Conservation (phyloP, 2,797 vertebrate genomes). For the Parotocinclus haroldoi region DNA sequence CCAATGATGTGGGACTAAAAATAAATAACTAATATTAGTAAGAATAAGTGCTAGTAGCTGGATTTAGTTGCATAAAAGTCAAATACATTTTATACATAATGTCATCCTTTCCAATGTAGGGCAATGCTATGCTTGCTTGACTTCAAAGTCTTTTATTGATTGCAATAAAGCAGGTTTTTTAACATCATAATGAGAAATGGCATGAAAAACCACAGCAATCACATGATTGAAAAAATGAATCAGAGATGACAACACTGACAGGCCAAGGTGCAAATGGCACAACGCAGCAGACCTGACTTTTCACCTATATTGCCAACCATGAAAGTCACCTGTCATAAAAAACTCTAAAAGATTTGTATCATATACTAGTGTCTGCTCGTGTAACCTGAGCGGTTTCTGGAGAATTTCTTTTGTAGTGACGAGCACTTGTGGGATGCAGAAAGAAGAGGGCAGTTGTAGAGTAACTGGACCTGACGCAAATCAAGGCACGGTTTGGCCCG, state of each 20-base stretch:
- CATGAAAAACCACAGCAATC: neutral
- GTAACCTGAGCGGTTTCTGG: constrained; percentile 2
- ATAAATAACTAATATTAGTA: no score
- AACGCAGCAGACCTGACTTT: constrained; percentile 6
- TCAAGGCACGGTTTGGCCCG: neutral
- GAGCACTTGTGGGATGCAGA: constrained; percentile 24
- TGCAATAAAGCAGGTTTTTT: no score
- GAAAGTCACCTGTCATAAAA: neutral
- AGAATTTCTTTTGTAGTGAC: constrained; percentile 19
- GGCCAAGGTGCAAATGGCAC: constrained; percentile 25
- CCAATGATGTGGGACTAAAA: no score
- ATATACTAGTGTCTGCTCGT: constrained; percentile 16
- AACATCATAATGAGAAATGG: no score
- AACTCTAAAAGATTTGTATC: constrained; percentile 10
- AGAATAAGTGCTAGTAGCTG: no score
- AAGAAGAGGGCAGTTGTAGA: constrained; percentile 13
- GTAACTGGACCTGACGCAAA: constrained; percentile 19
- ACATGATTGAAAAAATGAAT: constrained; percentile 1
- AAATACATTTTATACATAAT: no score
- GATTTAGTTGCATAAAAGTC: no score
- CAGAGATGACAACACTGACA: neutral
- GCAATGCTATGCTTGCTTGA: no score
- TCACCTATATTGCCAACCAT: constrained; percentile 39
- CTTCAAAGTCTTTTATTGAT: no score
- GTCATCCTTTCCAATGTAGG: no score